Evolutionary conservation across 2,113 vertebrate species (phyloP).

Genomic region (Origma solitaria): DNA sequence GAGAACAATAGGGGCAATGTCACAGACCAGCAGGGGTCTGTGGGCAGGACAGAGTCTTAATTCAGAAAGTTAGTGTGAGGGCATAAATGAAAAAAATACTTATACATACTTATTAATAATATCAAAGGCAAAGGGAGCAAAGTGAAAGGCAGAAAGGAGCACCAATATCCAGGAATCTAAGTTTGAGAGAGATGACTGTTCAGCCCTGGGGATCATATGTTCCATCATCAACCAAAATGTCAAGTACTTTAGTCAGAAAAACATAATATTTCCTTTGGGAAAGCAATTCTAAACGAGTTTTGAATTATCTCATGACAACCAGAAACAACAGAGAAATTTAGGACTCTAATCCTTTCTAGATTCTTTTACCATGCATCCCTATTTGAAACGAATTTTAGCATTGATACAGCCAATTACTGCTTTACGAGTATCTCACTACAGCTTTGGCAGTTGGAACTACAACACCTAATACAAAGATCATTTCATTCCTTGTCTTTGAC

Average conservation of each 20-base stretch:
- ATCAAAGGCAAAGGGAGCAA: neutral
- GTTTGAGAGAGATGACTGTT: neutral
- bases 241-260: conserved; percentile 20
- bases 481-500: neutral
- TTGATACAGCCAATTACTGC: neutral
- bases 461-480: neutral
- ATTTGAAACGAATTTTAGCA: neutral
- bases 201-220: neutral
- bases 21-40: neutral
- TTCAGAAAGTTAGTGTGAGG: neutral
- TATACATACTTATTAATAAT: neutral
- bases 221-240: neutral
- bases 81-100: neutral
- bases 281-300: conserved; percentile 35
- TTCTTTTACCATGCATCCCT: neutral
- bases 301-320: conserved; percentile 3
- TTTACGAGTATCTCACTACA: neutral
- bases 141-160: neutral
- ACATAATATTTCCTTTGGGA: conserved; percentile 61
- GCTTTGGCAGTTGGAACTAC: neutral
- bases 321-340: conserved; percentile 59
- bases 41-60: neutral
- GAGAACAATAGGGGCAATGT: neutral
- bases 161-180: neutral
- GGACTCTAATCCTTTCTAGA: conserved; percentile 22